Evolutionary conservation across 2,113 vertebrate species (phyloP), one percentile per base, ranked within the genome.

Genomic region (Dunckerocampus dactyliophorus): DNA sequence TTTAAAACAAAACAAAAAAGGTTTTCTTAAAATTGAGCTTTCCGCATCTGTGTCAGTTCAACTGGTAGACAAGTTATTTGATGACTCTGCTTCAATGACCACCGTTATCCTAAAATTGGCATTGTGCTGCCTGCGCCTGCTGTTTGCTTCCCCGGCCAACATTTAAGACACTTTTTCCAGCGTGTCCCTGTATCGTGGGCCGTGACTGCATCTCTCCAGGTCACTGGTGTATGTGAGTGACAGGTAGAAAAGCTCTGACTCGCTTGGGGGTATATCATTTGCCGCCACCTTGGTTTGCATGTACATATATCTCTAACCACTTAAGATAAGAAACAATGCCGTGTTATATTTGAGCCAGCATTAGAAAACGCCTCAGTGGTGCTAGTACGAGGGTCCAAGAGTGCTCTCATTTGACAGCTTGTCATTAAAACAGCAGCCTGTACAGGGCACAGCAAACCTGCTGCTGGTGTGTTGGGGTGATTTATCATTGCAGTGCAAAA

Each of bases 401-500:
- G 45, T 24, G 65, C 74, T 73, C 62, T 79, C 65, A 55, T 77
- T 79, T 72, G 65, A 72, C 61, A 49, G 59, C 10, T 39, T 42
- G 61, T 71, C 72, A 75, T 85, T 75, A 84, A 82, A 83, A 55
- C 62, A 22, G 65, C 64, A 74, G 76, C 70, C 63, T 56, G 51
- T 47, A 14, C 34, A 71, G 69, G 77, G 66, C 73, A 59, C 45
- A 2, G 43, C 0, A 65, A 69, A 66, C 74, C 72, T 69, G 74
- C 82, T 62, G 52, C 22, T 39, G 68, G 71, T 51, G 76, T 45
- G 52, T 56, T 14, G 63, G 34, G 68, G 62, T 80, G 79, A 88
- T 89, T 87, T 79, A 89, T 88, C 80, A 75, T 0, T 39, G 28
- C 57, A 62, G 34, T 75, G 73, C 74, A 49, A 67, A 42, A 81